Conservation (phyloP, 2,797 vertebrate genomes). For the Passerculus sandwichensis region DNA sequence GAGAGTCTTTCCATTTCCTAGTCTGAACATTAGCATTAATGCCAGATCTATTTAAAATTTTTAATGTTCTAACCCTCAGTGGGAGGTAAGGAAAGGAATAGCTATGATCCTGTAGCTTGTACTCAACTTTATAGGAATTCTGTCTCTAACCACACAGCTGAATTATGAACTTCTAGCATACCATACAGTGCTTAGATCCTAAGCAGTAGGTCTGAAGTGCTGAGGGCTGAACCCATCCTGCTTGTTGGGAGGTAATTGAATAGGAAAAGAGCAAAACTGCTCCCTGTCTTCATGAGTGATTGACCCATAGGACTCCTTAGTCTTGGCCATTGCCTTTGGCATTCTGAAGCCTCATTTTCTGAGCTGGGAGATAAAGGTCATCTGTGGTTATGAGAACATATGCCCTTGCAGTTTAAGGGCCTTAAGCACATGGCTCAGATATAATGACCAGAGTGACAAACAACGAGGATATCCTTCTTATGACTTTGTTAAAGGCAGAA, state of each 20-base stretch:
- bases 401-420: background rate
- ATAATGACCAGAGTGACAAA: background rate
- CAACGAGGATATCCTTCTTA: background rate
- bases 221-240: background rate
- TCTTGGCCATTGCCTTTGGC: background rate
- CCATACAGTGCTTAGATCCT: background rate
- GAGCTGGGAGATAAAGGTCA: background rate
- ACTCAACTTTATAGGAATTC: background rate
- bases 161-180: background rate
- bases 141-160: background rate
- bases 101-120: background rate
- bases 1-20: background rate
- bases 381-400: background rate
- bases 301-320: background rate
- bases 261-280: background rate
- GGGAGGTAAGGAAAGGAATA: background rate
- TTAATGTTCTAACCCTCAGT: background rate
- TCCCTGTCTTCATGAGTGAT: background rate
- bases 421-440: background rate
- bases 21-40: background rate
- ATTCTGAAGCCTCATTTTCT: background rate
- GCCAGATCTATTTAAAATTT: background rate
- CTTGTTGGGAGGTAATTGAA: background rate
- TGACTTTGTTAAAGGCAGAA: background rate
- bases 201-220: background rate